phyloP scores from a whole-genome alignment of 1,140 invertebrate species.

The Drosophila nigromelanica region DNA sequence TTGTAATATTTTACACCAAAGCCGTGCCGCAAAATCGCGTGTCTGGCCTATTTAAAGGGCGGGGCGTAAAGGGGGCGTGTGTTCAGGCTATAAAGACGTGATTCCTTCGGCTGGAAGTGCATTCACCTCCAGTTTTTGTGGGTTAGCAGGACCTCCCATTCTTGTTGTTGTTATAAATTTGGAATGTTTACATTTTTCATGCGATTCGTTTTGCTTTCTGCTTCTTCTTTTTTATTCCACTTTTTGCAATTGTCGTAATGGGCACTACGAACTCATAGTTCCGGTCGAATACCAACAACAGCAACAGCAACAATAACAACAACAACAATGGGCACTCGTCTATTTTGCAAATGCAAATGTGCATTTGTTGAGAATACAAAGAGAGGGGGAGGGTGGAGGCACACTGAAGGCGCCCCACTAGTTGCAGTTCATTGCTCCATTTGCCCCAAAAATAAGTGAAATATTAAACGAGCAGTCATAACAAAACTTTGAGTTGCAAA shows the following conservation, averaged over 20 bases:
- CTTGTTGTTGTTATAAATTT: conserved; percentile 60
- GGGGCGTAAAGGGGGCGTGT: neutral
- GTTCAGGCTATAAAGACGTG: neutral
- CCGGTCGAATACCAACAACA: conserved; percentile 49
- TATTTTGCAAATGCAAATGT: conserved; percentile 53
- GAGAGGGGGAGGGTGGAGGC: neutral
- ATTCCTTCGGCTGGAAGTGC: conserved; percentile 30
- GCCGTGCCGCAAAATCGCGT: conserved; percentile 29
- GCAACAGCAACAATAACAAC: neutral
- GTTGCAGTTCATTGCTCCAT: conserved; percentile 72
- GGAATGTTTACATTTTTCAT: conserved; percentile 70
- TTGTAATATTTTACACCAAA: conserved; percentile 11
- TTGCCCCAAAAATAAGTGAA: conserved; percentile 18
- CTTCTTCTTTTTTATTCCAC: neutral
- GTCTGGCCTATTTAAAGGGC: neutral
- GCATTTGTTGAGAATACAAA: neutral
- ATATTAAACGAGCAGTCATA: conserved; percentile 32
- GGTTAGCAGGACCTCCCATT: conserved; percentile 58
- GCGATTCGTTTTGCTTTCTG: conserved; percentile 10
- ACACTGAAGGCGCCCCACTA: conserved; percentile 11
- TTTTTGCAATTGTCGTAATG: conserved; percentile 56
- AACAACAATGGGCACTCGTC: conserved; percentile 1
- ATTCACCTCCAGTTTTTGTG: conserved; percentile 63
- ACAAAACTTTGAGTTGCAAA: conserved; percentile 14
- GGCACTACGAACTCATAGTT: conserved; percentile 76